A percentile compares a stretch with the other conserved stretches of the same genome.
phyloP scores from a whole-genome alignment of 2,888 invertebrate species.

The Eupithecia centaureata region DNA sequence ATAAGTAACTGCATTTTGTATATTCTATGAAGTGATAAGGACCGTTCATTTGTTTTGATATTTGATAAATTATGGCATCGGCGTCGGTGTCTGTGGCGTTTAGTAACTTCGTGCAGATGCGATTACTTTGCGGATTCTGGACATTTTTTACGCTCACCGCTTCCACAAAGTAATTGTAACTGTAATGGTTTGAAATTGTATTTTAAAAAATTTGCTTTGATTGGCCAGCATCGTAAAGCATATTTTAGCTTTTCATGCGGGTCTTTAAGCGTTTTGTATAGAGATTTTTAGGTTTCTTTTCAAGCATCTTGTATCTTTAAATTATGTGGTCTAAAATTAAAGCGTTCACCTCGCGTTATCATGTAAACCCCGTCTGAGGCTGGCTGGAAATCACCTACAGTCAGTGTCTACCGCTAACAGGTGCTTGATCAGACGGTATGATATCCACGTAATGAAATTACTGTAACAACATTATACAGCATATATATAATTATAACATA shows the following conservation, averaged over 20 bases:
- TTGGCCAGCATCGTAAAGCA: conserved; percentile 73
- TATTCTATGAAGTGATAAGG: conserved; percentile 85
- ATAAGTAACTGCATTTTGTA: conserved; percentile 85
- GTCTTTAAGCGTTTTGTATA: conserved; percentile 81
- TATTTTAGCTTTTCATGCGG: conserved; percentile 73
- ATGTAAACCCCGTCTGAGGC: conserved; percentile 40
- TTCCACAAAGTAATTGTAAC: conserved; percentile 79
- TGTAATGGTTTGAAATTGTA: conserved; percentile 74
- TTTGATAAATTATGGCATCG: conserved; percentile 81
- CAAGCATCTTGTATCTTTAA: conserved; percentile 70
- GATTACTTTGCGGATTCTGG: conserved; percentile 82
- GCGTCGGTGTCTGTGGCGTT: conserved; percentile 76
- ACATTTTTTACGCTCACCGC: conserved; percentile 82
- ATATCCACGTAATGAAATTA: conserved; percentile 84
- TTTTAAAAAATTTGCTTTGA: conserved; percentile 74
- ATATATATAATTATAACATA: conserved; percentile 78
- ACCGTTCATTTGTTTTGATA: conserved; percentile 83
- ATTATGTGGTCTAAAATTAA: conserved; percentile 34
- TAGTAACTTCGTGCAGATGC: conserved; percentile 73
- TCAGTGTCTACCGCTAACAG: conserved; percentile 59
- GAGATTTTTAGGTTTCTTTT: conserved; percentile 79
- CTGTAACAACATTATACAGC: conserved; percentile 83
- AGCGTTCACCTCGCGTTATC: conserved; percentile 52
- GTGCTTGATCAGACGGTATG: conserved; percentile 79
- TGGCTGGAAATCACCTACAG: conserved; percentile 34